phyloP scores from a whole-genome alignment of 2,113 vertebrate genomes.

The Procavia capensis region DNA sequence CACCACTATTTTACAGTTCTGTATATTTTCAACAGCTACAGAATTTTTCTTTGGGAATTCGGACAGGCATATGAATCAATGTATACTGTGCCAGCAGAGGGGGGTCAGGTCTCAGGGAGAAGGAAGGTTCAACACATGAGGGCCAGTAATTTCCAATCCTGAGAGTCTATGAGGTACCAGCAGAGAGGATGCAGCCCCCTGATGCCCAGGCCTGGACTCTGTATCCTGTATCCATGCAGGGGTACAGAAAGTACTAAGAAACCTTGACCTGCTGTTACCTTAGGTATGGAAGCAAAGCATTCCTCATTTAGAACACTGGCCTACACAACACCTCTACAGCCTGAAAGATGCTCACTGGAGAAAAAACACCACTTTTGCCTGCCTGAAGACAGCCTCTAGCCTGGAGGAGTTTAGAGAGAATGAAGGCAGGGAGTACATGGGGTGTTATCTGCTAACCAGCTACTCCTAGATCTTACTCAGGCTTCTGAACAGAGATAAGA shows the following conservation, averaged over 20 bases:
- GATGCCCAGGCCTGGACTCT: background rate
- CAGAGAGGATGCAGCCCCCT: background rate
- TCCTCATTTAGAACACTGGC: background rate
- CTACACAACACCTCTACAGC: background rate
- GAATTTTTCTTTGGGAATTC: background rate
- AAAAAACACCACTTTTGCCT: background rate
- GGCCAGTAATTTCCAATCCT: background rate
- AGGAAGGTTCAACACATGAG: background rate
- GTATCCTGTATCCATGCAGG: background rate
- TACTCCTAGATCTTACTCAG: background rate
- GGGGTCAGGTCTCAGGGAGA: background rate
- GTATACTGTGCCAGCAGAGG: background rate
- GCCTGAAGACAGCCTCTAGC: background rate
- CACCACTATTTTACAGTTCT: background rate
- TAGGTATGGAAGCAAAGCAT: background rate
- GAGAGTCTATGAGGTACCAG: background rate
- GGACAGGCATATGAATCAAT: background rate
- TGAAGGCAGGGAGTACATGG: background rate
- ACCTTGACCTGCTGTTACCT: fast-evolving
- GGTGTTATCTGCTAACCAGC: background rate
- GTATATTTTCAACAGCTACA: background rate
- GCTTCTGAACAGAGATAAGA: constrained; percentile 21
- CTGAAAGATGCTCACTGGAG: background rate
- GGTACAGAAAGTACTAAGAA: background rate
- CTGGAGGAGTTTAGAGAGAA: background rate